Evolutionary conservation across 1,140 invertebrate species (phyloP).

Genomic region (Coptotermes formosanus): DNA sequence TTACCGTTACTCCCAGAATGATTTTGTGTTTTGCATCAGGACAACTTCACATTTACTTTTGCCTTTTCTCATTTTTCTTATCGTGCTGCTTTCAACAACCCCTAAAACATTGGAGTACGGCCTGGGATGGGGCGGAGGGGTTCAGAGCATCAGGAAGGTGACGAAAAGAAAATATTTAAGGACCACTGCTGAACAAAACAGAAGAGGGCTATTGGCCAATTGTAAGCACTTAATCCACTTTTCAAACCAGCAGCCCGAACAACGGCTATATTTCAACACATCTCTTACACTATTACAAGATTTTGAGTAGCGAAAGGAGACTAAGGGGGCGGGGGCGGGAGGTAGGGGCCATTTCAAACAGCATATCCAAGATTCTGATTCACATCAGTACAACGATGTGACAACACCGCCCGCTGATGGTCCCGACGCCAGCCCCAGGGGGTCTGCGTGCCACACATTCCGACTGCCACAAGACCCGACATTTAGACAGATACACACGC

Average conservation of each 20-base stretch:
- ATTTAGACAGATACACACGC: slow-evolving; percentile 11
- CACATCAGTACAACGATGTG: background rate
- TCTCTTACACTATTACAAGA: background rate
- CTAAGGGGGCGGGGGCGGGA: too few species aligned
- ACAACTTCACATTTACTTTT: too few species aligned
- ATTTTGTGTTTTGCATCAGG: too few species aligned
- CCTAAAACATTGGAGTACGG: too few species aligned
- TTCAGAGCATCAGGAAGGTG: too few species aligned
- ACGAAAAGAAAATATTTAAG: too few species aligned
- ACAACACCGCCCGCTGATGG: slow-evolving; percentile 9
- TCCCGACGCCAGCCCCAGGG: background rate
- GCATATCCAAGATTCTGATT: background rate
- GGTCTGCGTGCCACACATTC: slow-evolving; percentile 7
- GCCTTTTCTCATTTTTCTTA: too few species aligned
- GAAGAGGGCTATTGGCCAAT: background rate
- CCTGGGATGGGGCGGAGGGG: too few species aligned
- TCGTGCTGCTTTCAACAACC: too few species aligned
- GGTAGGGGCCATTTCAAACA: background rate
- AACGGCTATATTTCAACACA: background rate
- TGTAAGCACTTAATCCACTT: background rate
- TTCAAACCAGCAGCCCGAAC: background rate
- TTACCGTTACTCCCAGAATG: too few species aligned
- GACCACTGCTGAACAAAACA: background rate
- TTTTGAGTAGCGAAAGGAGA: background rate
- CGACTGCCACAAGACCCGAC: slow-evolving; percentile 1